Percentiles rank a stretch among this genome's conserved stretches.
Conservation (phyloP, 2,113 vertebrate species). For the Myotis davidii region DNA sequence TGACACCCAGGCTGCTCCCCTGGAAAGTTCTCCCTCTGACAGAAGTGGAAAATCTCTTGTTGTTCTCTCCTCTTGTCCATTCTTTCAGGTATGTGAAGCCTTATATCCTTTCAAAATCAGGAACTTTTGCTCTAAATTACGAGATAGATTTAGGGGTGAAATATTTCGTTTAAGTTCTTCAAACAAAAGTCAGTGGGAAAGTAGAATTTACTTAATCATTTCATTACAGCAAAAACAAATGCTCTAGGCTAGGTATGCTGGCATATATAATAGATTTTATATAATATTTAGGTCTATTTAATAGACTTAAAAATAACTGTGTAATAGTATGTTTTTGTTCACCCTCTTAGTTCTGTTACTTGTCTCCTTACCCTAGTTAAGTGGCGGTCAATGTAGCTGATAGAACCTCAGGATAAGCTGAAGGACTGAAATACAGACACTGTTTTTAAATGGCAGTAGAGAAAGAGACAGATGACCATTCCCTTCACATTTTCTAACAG, state of each 20-base stretch:
- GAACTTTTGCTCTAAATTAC: neutral
- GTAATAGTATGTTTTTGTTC: neutral
- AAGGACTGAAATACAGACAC: slow-evolving; percentile 6
- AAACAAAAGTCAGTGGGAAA: neutral
- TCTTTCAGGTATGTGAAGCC: neutral
- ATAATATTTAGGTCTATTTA: neutral
- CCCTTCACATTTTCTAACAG: slow-evolving; percentile 19
- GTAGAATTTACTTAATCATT: neutral
- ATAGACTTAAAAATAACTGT: neutral
- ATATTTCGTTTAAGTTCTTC: neutral
- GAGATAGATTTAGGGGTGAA: neutral
- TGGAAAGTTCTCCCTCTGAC: neutral
- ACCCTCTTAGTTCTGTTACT: neutral
- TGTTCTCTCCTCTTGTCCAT: neutral
- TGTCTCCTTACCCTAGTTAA: neutral
- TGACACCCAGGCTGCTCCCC: neutral
- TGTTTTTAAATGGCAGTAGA: slow-evolving; percentile 37
- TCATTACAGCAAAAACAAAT: neutral
- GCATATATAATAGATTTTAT: neutral
- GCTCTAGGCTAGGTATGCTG: neutral
- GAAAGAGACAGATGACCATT: slow-evolving; percentile 39
- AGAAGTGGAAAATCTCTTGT: neutral
- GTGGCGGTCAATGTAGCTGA: neutral
- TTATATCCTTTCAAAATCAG: neutral
- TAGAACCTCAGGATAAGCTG: neutral